Conservation (phyloP, 2,113 vertebrate genomes). For the Stomatorhinus ivindoensis region DNA sequence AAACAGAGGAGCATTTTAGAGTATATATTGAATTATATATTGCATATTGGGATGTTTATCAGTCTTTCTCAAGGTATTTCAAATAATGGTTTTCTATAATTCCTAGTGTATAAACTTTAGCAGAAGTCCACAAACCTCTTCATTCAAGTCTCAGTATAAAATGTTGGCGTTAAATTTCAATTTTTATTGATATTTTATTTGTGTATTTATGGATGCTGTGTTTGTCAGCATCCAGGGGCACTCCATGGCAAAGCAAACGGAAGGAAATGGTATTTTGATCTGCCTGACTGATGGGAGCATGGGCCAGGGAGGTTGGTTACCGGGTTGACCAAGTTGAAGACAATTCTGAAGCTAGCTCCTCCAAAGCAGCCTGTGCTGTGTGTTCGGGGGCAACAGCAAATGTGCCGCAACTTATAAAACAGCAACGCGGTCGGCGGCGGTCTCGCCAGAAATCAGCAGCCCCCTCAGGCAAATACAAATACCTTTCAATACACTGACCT, state of each 20-base stretch:
- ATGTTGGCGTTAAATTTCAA: not conserved
- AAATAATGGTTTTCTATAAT: not conserved
- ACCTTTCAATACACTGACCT: conserved; percentile 11
- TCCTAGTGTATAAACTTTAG: not conserved
- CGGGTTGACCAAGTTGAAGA: not conserved
- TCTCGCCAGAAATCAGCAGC: not conserved
- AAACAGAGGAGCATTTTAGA: not conserved
- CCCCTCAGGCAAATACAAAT: conserved; percentile 21
- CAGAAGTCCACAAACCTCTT: not conserved
- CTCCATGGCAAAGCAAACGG: not conserved
- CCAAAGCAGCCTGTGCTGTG: not conserved
- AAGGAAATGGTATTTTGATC: not conserved
- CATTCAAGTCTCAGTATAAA: not conserved
- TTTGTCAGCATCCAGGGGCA: not conserved
- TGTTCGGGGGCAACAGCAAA: not conserved
- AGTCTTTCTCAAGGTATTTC: not conserved
- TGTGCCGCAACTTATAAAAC: not conserved
- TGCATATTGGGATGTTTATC: not conserved
- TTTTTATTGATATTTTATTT: not conserved
- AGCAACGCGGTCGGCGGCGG: not conserved
- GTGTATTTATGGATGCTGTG: not conserved
- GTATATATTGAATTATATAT: not conserved
- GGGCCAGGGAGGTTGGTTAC: not conserved
- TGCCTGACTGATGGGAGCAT: no score
- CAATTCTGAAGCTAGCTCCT: not conserved